Evolutionary conservation across 2,888 invertebrate genomes (phyloP).

Genomic region (Hoplodrina blanda): DNA sequence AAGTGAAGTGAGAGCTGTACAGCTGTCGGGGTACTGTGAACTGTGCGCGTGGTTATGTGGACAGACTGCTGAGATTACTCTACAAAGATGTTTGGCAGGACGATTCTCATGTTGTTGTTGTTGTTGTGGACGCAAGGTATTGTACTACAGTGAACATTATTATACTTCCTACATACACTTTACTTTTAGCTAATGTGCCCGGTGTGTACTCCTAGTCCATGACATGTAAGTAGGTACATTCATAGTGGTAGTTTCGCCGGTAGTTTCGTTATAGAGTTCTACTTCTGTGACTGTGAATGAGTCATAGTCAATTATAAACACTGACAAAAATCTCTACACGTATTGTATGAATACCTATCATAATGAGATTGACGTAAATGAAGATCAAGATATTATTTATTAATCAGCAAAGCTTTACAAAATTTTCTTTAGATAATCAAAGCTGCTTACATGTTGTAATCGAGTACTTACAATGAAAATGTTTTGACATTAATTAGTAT

Average conservation of each 20-base stretch:
- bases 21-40: slow-evolving; percentile 51
- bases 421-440: neutral
- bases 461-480: neutral
- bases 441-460: neutral
- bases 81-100: slow-evolving; percentile 71
- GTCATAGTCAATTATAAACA: slow-evolving; percentile 44
- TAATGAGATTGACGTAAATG: neutral
- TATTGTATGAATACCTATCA: neutral
- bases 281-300: slow-evolving; percentile 46
- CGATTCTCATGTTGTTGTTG: slow-evolving; percentile 73
- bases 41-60: slow-evolving; percentile 68
- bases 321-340: slow-evolving; percentile 10
- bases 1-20: slow-evolving; percentile 58
- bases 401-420: neutral
- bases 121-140: slow-evolving; percentile 80
- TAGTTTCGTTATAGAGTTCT: slow-evolving; percentile 22
- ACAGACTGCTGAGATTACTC: slow-evolving; percentile 57
- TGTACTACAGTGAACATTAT: slow-evolving; percentile 27
- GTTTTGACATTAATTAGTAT: slow-evolving; percentile 3
- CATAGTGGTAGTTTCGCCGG: neutral
- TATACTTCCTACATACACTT: no score
- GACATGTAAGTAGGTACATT: slow-evolving; percentile 1
- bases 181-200: slow-evolving; percentile 10
- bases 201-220: slow-evolving; percentile 15
- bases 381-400: neutral